Evolutionary conservation across 2,797 vertebrate genomes (phyloP).

Genomic region (Myiothlypis chrysogaster): DNA sequence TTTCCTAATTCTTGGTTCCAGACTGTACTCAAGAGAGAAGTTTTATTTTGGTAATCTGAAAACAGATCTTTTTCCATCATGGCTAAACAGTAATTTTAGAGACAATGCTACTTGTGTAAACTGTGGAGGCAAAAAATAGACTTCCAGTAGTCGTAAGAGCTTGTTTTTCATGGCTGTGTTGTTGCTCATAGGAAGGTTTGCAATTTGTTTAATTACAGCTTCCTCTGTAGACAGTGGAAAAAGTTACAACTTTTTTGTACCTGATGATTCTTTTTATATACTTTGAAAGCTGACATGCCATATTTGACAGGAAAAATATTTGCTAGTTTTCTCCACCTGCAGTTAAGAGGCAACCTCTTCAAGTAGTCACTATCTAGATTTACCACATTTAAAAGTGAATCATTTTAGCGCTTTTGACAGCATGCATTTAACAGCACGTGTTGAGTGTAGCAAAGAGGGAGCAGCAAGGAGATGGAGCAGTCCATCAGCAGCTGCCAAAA

Average conservation of each 20-base stretch:
- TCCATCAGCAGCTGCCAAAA: conserved; percentile 32
- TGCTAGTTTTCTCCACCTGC: not conserved
- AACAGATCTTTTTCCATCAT: not conserved
- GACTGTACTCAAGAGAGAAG: not conserved
- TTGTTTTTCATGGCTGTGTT: not conserved
- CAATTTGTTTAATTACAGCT: not conserved
- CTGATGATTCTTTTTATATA: not conserved
- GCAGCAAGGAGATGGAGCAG: conserved; percentile 9
- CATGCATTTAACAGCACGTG: not conserved
- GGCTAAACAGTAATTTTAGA: conserved; percentile 12
- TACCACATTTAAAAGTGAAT: conserved; percentile 5
- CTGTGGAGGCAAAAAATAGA: conserved; percentile 16
- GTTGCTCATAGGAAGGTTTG: not conserved
- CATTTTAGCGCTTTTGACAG: not conserved
- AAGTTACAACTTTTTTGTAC: not conserved
- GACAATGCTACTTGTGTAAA: conserved; percentile 13
- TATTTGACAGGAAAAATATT: not conserved
- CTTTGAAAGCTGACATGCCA: not conserved
- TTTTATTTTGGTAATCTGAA: conserved; percentile 1
- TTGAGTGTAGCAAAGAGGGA: not conserved
- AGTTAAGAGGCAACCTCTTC: not conserved
- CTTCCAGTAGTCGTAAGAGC: not conserved
- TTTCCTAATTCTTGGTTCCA: not conserved
- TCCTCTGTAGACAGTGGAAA: not conserved
- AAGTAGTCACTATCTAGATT: not conserved